Base-by-base conservation (phyloP, 2,888 invertebrate species). In the Rhagonycha fulva region DNA sequence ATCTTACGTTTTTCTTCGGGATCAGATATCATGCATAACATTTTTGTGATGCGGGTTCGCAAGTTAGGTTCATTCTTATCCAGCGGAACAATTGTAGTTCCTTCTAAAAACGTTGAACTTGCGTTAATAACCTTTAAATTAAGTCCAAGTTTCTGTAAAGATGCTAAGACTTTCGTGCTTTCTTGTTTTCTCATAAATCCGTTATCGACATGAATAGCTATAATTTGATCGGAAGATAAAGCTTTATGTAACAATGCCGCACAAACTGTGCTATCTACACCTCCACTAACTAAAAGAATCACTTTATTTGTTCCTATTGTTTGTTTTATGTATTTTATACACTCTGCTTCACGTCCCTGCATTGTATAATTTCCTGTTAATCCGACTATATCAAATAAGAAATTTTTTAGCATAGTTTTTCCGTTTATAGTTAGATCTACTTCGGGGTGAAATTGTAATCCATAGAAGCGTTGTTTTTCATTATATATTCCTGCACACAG, bases 191-290 rank as follows among this genome's bases (percentile, higher is more conserved):
- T 92, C 98, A 99, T 98, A 87, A 99, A 99, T 72, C 99, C 99
- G 87, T 99, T 99, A 88, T 99, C 98, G 83, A 99, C 96, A 89
- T 99, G 99, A 80, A 99, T 92, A 28, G 98, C 98, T 84, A 98
- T 96, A 76, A 99, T 94, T 88, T 98, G 97, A 83, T 96, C 95
- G 83, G 94, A 94, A 77, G 93, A 92, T 70, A 99, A 90, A 10
- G 99, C 98, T 87, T 95, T 95, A 87, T 96, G 94, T 71, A 99
- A 90, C 77, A 99, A 89, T 23, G 98, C 98, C 26, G 98, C 98
- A 89, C 99, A 99, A 10, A 99, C 99, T n/a, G 99, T 97, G 0
- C 99, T 99, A 89, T 99, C 99, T 5, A 99, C 99, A 26, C 99
- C 99, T 19, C 99, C 99, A 87, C 98, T 98, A 72, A 98, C 94